Evolutionary conservation across 2,113 vertebrate species (phyloP), one percentile per base, ranked within the genome.

Genomic region (Romanogobio albipinnatus): DNA sequence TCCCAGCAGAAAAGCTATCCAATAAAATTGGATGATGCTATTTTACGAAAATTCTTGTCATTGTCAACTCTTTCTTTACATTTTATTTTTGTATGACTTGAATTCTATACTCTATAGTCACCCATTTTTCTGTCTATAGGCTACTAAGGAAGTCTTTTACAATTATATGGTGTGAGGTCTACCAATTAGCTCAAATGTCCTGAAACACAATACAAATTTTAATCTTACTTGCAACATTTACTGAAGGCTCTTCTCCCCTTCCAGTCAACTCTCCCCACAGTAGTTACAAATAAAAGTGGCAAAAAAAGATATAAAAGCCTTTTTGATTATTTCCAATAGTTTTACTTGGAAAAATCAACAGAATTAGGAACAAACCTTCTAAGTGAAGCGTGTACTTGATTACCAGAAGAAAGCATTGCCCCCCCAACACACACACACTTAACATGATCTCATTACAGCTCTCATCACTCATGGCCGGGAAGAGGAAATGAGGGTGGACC

Each of bases 401-500:
- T 56, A 79, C 24, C 22, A 68, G 79, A 64, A 70, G 17, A 83
- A 83, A 76, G 71, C 49, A 39, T 73, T 62, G 13, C 43, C 49
- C 19, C 62, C n/a, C 51, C 29, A 7, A 19, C 15, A 62, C 53
- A 81, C 59, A 77, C 81, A 70, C 81, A 66, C 9, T 64, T 49
- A 49, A 22, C 29, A 84, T 47, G 75, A 66, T 81, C 82, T 61
- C 84, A 85, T 87, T 85, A 77, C 51, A 84, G 76, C 86, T 84
- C 86, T 87, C 86, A 87, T 89, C 84, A 33, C 84, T 89, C 86
- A 84, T 61, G 84, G 76, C 62, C 19, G n/a, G 66, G 45, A 84
- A 79, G 61, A 86, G 88, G 88, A 89, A 89, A 87, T 88, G 78
- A 89, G 85, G 82, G 66, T 66, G 86, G 85, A 84, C 66, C 81